phyloP scores from a whole-genome alignment of 92 coral and sea anemone species.

The Muricea muricata region DNA sequence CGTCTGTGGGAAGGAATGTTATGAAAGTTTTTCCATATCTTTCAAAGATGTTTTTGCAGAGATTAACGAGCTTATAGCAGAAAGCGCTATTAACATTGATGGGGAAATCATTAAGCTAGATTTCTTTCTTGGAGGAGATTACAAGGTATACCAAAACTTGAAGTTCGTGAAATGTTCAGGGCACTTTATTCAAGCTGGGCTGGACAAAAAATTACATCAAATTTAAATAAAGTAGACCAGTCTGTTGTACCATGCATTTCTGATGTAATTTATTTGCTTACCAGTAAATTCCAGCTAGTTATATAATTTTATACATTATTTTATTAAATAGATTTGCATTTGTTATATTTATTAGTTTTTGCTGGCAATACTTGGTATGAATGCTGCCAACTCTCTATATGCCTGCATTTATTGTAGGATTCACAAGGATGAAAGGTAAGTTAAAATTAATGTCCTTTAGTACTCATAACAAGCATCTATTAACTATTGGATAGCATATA shows the following conservation, averaged over 20 bases:
- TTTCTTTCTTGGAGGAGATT: slow-evolving; percentile 22
- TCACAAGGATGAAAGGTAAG: slow-evolving; percentile 52
- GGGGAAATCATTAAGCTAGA: slow-evolving; percentile 9
- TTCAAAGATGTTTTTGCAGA: background rate
- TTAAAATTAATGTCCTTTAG: background rate
- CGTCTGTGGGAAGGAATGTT: background rate
- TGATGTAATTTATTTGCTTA: background rate
- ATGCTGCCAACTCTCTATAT: slow-evolving; percentile 41
- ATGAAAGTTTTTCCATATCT: background rate
- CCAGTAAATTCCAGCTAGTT: slow-evolving; percentile 4
- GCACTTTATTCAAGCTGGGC: too few relatives aligned
- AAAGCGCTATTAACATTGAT: slow-evolving; percentile 10
- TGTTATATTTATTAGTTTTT: too few relatives aligned
- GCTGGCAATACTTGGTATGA: slow-evolving; percentile 58
- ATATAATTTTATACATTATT: slow-evolving; percentile 16
- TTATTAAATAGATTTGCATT: too few relatives aligned
- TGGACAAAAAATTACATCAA: too few relatives aligned
- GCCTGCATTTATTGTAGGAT: slow-evolving; percentile 64
- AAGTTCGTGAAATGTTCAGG: too few relatives aligned
- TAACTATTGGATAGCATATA: too few relatives aligned
- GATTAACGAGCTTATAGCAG: slow-evolving; percentile 19
- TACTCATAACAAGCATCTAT: background rate
- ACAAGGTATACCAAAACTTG: too few relatives aligned
- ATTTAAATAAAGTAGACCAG: too few relatives aligned
- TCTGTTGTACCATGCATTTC: too few relatives aligned